phyloP scores from a whole-genome alignment of 30 jellyfish, hydroid and myxozoan genomes.

The Mastigias papua region DNA sequence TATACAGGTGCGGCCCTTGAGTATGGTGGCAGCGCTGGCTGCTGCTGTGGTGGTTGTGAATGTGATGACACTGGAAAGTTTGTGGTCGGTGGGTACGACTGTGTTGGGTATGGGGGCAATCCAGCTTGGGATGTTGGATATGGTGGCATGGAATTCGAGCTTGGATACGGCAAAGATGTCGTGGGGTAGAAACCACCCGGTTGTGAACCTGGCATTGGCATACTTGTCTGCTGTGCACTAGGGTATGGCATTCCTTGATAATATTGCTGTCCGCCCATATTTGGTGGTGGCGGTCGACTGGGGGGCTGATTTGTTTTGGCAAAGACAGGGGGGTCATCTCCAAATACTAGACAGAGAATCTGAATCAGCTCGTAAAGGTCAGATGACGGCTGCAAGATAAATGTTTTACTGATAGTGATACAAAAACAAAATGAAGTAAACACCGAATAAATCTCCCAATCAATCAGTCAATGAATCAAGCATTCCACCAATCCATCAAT shows the following conservation, averaged over 20 bases:
- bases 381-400: conserved; percentile 73
- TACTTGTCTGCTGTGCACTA: conserved; percentile 76
- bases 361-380: conserved; percentile 72
- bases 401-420: neutral
- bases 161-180: conserved; percentile 41
- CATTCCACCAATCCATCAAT: neutral
- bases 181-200: conserved; percentile 47
- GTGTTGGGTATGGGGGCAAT: conserved; percentile 57
- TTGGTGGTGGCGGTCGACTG: conserved; percentile 83
- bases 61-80: conserved; percentile 37
- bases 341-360: conserved; percentile 74
- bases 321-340: conserved; percentile 92
- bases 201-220: conserved; percentile 87
- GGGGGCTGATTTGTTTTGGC: conserved; percentile 63
- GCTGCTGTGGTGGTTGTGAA: conserved; percentile 54
- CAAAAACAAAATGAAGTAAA: neutral
- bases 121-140: conserved; percentile 37
- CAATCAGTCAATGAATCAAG: neutral
- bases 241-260: conserved; percentile 79
- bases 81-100: conserved; percentile 49
- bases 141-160: conserved; percentile 27
- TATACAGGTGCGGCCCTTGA: conserved; percentile 12
- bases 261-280: conserved; percentile 21
- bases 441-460: neutral
- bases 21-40: conserved; percentile 49